Evolutionary conservation across 1,140 invertebrate species (phyloP), one percentile per base, ranked within the genome.

Genomic region (Conus betulinus): DNA sequence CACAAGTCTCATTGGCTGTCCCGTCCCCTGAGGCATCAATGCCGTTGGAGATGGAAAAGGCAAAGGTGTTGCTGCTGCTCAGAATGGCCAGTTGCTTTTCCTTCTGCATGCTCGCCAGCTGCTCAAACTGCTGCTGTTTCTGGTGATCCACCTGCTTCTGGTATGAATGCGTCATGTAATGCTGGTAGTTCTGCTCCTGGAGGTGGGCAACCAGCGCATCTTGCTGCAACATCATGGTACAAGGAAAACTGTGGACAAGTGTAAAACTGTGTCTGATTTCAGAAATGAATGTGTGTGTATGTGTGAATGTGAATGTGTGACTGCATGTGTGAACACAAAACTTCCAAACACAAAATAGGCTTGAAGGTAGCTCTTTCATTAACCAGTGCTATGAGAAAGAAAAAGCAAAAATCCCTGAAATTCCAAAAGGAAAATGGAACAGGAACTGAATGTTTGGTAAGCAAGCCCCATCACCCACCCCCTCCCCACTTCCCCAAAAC

Each of bases 121-220:
- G 88, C 63, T 89, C 71, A 53, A 88, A 87, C 89, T 83, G 94
- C 89, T 83, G 94, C 89, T 95, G 94, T 6, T 20, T n/a, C 87
- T 95, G 95, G 84, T 95, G 94, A n/a, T 94, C 57, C 63, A 95
- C 84, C 89, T 95, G 94, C 85, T 95, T 97, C 90, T 97, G 96
- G 90, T 97, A 96, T 15, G 97, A 94, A 90, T 97, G 98, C 93
- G 99, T 97, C 97, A 99, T 99, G 94, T 99, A 99, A 93, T 99
- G 98, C 93, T 99, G 98, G 94, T 99, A 99, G 95, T 99, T 98
- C 92, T 99, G 98, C 91, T 99, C 98, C 96, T 99, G 99, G 71
- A 99, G 95, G 93, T 99, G 98, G 81, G 97, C 96, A 84, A 99
- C 98, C 25, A 99, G 96, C 84, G 98, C 97, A 3, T 97, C 98